These are phyloP conservation scores for Mythimna albipuncta DNA, from an alignment of 2,888 invertebrate species.

Conservation along the genomic window DNA sequence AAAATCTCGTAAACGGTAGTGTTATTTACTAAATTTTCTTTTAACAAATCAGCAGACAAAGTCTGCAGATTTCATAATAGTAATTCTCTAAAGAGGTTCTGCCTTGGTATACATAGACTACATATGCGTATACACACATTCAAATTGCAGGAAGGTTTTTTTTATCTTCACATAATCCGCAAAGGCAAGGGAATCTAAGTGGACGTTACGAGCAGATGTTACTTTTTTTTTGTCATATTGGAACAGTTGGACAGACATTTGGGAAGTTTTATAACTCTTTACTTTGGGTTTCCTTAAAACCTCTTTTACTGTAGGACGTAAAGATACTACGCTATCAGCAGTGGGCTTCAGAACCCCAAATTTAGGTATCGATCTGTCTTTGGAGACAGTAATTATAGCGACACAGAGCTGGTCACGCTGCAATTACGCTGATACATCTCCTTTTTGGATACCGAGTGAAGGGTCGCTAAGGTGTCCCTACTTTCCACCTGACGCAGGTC, in stretches of 20 bases:
- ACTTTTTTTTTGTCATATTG: conserved; percentile 64
- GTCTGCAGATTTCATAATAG: too few species aligned
- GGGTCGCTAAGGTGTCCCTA: too few species aligned
- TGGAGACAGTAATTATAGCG: too few species aligned
- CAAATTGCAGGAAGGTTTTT: conserved; percentile 18
- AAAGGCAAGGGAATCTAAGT: conserved; percentile 45
- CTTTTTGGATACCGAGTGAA: too few species aligned
- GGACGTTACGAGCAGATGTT: conserved; percentile 61
- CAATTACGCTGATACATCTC: too few species aligned
- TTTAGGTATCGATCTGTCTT: not conserved
- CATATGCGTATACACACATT: conserved; percentile 7
- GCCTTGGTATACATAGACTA: not conserved
- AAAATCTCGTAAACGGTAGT: too few species aligned
- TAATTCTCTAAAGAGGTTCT: not conserved
- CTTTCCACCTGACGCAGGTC: too few species aligned
- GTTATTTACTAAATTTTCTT: too few species aligned
- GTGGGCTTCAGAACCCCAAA: too few species aligned
- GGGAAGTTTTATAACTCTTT: conserved; percentile 61
- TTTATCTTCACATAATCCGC: conserved; percentile 29
- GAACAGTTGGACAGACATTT: conserved; percentile 58
- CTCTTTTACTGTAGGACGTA: conserved; percentile 12
- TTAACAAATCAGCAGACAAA: too few species aligned
- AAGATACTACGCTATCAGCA: conserved; percentile 1
- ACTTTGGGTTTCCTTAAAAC: conserved; percentile 33
- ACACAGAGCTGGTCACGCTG: too few species aligned